phyloP scores from a whole-genome alignment of 2,888 invertebrate genomes.

The Melipona bicolor region DNA sequence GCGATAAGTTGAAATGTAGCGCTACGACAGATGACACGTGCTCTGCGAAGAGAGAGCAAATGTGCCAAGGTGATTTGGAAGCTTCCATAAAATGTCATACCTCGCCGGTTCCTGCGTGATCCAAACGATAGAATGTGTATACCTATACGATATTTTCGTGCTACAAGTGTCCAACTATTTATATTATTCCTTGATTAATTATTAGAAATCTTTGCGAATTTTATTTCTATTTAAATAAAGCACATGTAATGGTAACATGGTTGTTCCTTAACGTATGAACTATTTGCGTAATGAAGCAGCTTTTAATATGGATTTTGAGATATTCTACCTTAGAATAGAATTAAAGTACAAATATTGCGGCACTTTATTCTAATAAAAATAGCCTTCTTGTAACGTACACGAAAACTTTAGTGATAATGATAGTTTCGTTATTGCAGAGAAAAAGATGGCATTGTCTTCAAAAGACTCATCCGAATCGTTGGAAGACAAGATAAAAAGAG shows the following conservation, averaged over 20 bases:
- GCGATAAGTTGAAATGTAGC: background rate
- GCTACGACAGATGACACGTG: background rate
- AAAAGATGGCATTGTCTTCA: background rate
- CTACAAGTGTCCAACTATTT: background rate
- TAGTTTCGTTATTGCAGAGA: background rate
- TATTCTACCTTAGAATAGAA: background rate
- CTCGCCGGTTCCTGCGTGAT: background rate
- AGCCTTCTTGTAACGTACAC: too few species aligned
- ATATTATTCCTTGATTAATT: background rate
- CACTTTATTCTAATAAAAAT: background rate
- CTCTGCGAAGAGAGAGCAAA: background rate
- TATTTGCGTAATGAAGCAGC: too few species aligned
- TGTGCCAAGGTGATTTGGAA: constrained; percentile 25
- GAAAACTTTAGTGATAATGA: background rate
- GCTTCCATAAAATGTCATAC: background rate
- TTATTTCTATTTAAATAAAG: background rate
- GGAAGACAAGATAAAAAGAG: constrained; percentile 35
- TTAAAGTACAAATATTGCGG: background rate
- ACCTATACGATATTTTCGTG: background rate
- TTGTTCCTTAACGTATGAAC: too few species aligned
- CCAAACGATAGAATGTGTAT: background rate
- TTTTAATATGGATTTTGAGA: too few species aligned
- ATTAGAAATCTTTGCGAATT: background rate
- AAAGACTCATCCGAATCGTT: background rate
- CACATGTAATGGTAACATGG: background rate